A percentile compares a stretch with the other conserved stretches of the same genome.
Evolutionary conservation across 2,113 vertebrate genomes (phyloP).

Genomic region (Axis porcinus): DNA sequence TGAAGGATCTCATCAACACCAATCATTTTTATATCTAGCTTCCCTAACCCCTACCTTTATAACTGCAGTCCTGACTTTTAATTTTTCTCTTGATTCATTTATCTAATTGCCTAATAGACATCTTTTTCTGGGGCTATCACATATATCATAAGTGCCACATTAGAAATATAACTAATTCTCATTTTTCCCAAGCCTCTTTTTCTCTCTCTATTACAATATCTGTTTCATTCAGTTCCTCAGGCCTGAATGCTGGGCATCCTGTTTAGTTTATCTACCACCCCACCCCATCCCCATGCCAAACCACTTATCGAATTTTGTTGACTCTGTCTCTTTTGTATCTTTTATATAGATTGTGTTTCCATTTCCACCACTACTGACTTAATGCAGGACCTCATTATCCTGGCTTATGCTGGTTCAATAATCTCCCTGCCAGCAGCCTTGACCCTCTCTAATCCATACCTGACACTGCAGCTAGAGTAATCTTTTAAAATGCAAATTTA

Average conservation of each 20-base stretch:
- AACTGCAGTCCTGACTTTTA: neutral
- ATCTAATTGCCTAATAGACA: neutral
- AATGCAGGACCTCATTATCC: slow-evolving; percentile 52
- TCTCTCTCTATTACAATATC: neutral
- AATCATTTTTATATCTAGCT: neutral
- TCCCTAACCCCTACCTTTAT: neutral
- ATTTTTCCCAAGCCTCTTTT: neutral
- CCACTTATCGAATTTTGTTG: neutral
- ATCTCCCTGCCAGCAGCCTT: slow-evolving; percentile 45
- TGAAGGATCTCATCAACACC: neutral
- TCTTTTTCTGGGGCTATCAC: neutral
- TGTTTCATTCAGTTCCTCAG: neutral
- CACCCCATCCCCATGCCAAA: neutral
- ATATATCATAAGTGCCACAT: neutral
- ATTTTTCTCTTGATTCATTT: neutral
- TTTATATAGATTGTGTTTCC: slow-evolving; percentile 23
- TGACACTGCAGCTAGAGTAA: slow-evolving; percentile 47
- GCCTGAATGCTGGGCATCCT: neutral
- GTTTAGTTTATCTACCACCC: neutral
- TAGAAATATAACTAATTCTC: neutral
- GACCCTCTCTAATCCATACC: slow-evolving; percentile 62
- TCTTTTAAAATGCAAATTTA: slow-evolving; percentile 74
- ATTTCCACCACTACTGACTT: slow-evolving; percentile 32
- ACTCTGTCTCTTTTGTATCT: slow-evolving; percentile 36
- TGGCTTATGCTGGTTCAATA: slow-evolving; percentile 42